These are phyloP conservation scores for Amaurobius ferox DNA, from an alignment of 2,888 invertebrate species.

Conservation along the genomic window DNA sequence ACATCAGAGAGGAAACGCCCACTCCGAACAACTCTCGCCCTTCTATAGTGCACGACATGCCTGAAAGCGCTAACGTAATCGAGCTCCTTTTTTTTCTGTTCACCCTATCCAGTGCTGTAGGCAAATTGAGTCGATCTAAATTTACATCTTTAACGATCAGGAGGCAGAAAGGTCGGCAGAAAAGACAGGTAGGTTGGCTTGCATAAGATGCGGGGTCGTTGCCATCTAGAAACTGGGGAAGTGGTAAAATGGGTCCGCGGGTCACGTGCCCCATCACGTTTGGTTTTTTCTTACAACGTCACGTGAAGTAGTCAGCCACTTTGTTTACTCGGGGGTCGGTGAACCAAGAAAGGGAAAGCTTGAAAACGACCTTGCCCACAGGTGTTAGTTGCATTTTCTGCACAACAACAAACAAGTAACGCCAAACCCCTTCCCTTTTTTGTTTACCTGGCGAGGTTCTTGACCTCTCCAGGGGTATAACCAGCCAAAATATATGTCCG, in stretches of 20 bases:
- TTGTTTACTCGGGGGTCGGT: constrained; percentile 68
- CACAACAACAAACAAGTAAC: constrained; percentile 38
- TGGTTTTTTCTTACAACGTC: constrained; percentile 36
- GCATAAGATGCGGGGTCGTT: constrained; percentile 41
- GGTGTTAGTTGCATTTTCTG: constrained; percentile 38
- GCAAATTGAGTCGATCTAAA: constrained; percentile 31
- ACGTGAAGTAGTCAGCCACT: constrained; percentile 54
- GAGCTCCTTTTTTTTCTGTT: not conserved
- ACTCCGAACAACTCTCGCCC: not conserved
- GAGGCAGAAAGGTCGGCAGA: constrained; percentile 40
- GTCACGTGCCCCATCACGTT: constrained; percentile 67
- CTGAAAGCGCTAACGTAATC: not conserved
- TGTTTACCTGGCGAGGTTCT: constrained; percentile 51
- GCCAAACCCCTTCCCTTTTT: constrained; percentile 7
- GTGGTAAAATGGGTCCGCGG: constrained; percentile 70
- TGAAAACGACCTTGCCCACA: constrained; percentile 67
- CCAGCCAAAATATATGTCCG: constrained; percentile 4
- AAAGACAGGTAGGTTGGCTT: constrained; percentile 18
- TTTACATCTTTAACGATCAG: constrained; percentile 49
- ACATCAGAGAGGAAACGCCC: not conserved
- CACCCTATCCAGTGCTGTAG: not conserved
- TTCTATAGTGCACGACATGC: not conserved
- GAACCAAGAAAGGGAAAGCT: constrained; percentile 71
- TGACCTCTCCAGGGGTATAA: constrained; percentile 43
- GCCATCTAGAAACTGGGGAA: constrained; percentile 60